These are phyloP conservation scores for Nematostella vectensis DNA, from an alignment of 92 coral and sea anemone species.

Conservation along the genomic window DNA sequence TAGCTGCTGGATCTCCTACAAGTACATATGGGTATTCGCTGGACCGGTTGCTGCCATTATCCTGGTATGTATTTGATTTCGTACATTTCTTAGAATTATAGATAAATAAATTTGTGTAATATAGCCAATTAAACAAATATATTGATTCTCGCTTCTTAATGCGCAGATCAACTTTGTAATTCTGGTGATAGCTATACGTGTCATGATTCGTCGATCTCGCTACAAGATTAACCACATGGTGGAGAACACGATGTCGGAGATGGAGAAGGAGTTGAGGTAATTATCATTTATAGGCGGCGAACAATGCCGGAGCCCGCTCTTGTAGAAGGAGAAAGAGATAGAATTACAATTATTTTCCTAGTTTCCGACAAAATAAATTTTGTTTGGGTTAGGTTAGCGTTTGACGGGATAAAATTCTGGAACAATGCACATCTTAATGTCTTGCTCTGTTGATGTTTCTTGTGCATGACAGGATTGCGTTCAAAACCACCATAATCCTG, in stretches of 20 bases:
- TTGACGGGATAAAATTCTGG: too few relatives aligned
- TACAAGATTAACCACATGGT: slow-evolving; percentile 23
- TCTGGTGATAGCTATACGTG: slow-evolving; percentile 42
- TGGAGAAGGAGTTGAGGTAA: slow-evolving; percentile 44
- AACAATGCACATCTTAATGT: too few relatives aligned
- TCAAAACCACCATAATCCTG: slow-evolving; percentile 41
- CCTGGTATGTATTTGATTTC: slow-evolving; percentile 15
- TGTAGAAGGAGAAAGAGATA: too few relatives aligned
- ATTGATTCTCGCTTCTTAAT: too few relatives aligned
- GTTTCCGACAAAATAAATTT: too few relatives aligned
- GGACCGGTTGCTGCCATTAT: slow-evolving; percentile 52
- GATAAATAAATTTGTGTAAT: too few relatives aligned
- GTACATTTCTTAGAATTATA: too few relatives aligned
- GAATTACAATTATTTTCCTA: too few relatives aligned
- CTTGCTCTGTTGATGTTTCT: not conserved
- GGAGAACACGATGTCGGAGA: slow-evolving; percentile 3
- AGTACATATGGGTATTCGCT: slow-evolving; percentile 51
- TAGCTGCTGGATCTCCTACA: slow-evolving; percentile 59
- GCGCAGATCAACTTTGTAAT: slow-evolving; percentile 42
- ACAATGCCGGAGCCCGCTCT: too few relatives aligned
- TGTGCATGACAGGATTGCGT: slow-evolving; percentile 22
- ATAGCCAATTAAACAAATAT: too few relatives aligned
- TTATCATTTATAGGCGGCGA: too few relatives aligned
- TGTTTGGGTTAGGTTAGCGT: too few relatives aligned
- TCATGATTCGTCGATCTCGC: slow-evolving; percentile 33